A percentile compares a stretch with the other conserved stretches of the same genome.
Conservation (phyloP, 2,113 vertebrate genomes). For the Eulacestoma nigropectus region DNA sequence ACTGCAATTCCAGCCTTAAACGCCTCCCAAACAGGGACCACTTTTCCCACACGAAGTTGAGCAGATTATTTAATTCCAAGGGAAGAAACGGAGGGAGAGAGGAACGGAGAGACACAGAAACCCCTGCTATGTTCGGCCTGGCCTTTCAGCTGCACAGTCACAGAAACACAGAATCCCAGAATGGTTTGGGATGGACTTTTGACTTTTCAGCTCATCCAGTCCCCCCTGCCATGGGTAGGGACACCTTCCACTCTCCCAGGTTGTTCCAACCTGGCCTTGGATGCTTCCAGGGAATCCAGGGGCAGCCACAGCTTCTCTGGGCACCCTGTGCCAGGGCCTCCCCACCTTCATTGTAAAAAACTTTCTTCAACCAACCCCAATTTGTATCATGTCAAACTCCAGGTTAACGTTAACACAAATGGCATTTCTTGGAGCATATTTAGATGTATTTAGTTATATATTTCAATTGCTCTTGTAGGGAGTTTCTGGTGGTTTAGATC, state of each 20-base stretch:
- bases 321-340: neutral
- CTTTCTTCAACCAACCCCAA: neutral
- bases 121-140: fast-evolving
- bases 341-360: fast-evolving
- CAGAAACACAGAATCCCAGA: neutral
- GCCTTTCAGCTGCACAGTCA: neutral
- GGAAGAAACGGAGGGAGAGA: neutral
- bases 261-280: neutral
- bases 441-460: fast-evolving
- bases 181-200: neutral
- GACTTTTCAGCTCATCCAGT: neutral
- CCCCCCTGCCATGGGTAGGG: neutral
- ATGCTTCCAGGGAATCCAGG: neutral
- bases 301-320: neutral
- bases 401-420: fast-evolving
- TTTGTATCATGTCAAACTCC: fast-evolving
- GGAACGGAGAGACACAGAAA: neutral
- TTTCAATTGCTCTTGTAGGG: neutral
- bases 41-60: fast-evolving
- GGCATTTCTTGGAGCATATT: neutral
- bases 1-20: neutral
- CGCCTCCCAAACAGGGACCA: neutral
- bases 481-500: neutral
- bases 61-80: neutral
- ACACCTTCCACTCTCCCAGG: neutral